These are phyloP conservation scores for Epirrhoe tristata DNA, from an alignment of 2,888 invertebrate genomes.

Conservation along the genomic window DNA sequence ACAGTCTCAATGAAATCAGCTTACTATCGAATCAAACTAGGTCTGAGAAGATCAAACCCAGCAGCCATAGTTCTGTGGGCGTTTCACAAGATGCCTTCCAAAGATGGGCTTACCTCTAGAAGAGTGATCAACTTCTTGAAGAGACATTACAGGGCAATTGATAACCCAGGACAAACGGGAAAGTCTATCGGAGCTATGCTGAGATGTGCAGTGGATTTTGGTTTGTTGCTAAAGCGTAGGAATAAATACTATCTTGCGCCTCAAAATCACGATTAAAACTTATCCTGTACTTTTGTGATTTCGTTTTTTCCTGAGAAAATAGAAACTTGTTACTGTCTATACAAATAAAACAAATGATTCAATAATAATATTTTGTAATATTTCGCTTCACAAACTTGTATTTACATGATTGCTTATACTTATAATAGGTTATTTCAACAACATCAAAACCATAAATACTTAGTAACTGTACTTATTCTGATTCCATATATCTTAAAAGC, in stretches of 20 bases:
- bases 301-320: not conserved
- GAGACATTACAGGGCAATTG: slow-evolving; percentile 53
- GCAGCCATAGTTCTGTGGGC: slow-evolving; percentile 69
- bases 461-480: slow-evolving; percentile 74
- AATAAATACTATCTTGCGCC: slow-evolving; percentile 54
- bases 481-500: slow-evolving; percentile 61
- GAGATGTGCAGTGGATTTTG: slow-evolving; percentile 65
- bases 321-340: not conserved
- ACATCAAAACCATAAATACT: slow-evolving; percentile 75
- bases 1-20: not conserved
- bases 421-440: slow-evolving; percentile 71
- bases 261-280: slow-evolving; percentile 27
- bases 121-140: slow-evolving; percentile 64
- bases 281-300: not conserved
- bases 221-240: slow-evolving; percentile 59
- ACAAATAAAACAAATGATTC: slow-evolving; percentile 49
- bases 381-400: slow-evolving; percentile 81
- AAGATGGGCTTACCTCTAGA: slow-evolving; percentile 62
- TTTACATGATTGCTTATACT: slow-evolving; percentile 80
- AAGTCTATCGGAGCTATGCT: slow-evolving; percentile 61
- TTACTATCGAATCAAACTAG: slow-evolving; percentile 52
- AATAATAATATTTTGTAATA: slow-evolving; percentile 75
- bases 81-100: slow-evolving; percentile 62
- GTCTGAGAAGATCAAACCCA: slow-evolving; percentile 56
- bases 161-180: slow-evolving; percentile 56